These are phyloP conservation scores for Meteorus colon DNA, from an alignment of 2,888 invertebrate genomes.

Conservation along the genomic window DNA sequence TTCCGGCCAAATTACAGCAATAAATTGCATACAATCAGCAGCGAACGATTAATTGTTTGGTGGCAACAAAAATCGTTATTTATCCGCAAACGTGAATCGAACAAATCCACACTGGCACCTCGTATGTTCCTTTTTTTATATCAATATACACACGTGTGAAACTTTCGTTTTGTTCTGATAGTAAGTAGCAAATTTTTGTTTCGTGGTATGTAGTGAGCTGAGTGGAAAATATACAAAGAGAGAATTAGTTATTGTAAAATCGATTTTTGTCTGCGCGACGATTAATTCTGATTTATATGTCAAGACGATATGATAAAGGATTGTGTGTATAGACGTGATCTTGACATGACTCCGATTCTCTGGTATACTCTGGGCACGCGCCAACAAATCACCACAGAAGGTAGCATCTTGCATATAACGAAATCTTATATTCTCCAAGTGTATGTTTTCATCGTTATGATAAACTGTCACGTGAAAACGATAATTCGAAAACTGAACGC, in stretches of 20 bases:
- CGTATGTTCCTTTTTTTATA: not conserved
- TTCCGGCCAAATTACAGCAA: slow-evolving; percentile 54
- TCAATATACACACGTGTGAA: not conserved
- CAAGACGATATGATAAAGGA: not conserved
- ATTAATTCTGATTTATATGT: not conserved
- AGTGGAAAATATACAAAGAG: too few relatives aligned
- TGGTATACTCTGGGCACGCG: slow-evolving; percentile 43
- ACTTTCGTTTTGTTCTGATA: too few relatives aligned
- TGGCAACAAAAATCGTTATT: slow-evolving; percentile 48
- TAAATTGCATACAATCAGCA: slow-evolving; percentile 54
- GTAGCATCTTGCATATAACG: slow-evolving; percentile 48
- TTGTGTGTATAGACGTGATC: slow-evolving; percentile 6
- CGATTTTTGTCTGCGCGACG: not conserved
- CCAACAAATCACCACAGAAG: slow-evolving; percentile 40
- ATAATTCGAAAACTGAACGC: slow-evolving; percentile 32
- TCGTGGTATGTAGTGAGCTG: too few relatives aligned
- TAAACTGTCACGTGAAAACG: slow-evolving; percentile 21
- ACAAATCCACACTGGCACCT: slow-evolving; percentile 43
- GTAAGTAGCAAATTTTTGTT: too few relatives aligned
- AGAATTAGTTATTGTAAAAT: too few relatives aligned
- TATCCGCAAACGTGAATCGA: slow-evolving; percentile 44
- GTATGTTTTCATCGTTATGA: slow-evolving; percentile 29
- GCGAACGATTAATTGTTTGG: slow-evolving; percentile 50
- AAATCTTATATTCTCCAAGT: slow-evolving; percentile 44
- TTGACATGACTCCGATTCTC: slow-evolving; percentile 9